These are phyloP conservation scores for Eulithis prunata DNA, from an alignment of 2,888 invertebrate species.

Conservation along the genomic window DNA sequence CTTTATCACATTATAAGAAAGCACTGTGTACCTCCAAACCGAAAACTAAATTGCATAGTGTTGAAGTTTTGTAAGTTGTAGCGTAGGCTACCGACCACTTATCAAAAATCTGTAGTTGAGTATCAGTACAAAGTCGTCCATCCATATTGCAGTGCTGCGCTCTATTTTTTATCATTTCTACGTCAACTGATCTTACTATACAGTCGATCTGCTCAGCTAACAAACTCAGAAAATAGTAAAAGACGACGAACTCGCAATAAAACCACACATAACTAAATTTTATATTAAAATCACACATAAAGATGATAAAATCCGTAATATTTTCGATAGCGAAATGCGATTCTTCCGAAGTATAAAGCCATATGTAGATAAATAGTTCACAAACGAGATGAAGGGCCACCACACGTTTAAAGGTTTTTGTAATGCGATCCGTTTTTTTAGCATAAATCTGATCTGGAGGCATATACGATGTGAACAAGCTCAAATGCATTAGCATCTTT, in stretches of 20 bases:
- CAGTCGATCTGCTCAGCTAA: slow-evolving; percentile 11
- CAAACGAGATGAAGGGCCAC: neutral
- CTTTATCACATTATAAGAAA: too few relatives aligned
- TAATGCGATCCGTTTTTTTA: neutral
- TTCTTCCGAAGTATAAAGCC: neutral
- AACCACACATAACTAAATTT: slow-evolving; percentile 1
- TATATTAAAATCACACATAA: neutral
- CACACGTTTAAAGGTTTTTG: neutral
- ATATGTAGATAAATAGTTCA: neutral
- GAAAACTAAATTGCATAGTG: slow-evolving; percentile 20
- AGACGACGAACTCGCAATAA: neutral
- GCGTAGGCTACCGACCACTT: slow-evolving; percentile 29
- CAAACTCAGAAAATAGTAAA: slow-evolving; percentile 17
- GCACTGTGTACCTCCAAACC: slow-evolving; percentile 16
- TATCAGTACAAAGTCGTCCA: neutral
- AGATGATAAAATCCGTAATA: neutral
- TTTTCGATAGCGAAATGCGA: neutral
- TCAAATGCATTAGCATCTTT: slow-evolving; percentile 13
- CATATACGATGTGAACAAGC: slow-evolving; percentile 5
- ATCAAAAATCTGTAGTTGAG: slow-evolving; percentile 8
- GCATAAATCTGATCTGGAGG: slow-evolving; percentile 7
- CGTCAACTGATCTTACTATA: slow-evolving; percentile 18
- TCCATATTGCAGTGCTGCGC: neutral
- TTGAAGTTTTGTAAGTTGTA: slow-evolving; percentile 14
- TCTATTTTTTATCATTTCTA: slow-evolving; percentile 5